A percentile compares a stretch with the other conserved stretches of the same genome.
Conservation (phyloP, 1,140 invertebrate genomes). For the Penaeus vannamei region DNA sequence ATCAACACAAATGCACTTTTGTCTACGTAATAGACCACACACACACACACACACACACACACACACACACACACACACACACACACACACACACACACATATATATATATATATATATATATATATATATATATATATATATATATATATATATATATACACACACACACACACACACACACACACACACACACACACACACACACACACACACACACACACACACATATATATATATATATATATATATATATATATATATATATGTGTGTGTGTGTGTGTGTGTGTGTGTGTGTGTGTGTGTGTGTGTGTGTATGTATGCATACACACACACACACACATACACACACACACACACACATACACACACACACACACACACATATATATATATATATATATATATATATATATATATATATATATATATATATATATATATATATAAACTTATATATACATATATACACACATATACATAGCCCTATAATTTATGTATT, state of each 20-base stretch:
- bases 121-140: slow-evolving; percentile 44
- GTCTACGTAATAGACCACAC: too few relatives aligned
- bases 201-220: too few relatives aligned
- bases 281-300: too few relatives aligned
- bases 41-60: too few relatives aligned
- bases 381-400: slow-evolving; percentile 39
- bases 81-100: slow-evolving; percentile 18
- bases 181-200: too few relatives aligned
- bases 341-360: too few relatives aligned
- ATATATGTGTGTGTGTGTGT: too few relatives aligned
- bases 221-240: slow-evolving; percentile 27
- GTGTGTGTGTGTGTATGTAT: too few relatives aligned
- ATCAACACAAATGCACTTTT: too few relatives aligned
- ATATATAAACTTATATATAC: not conserved
- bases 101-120: slow-evolving; percentile 37
- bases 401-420: slow-evolving; percentile 43
- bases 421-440: slow-evolving; percentile 40
- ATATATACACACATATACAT: too few relatives aligned
- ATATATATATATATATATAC: slow-evolving; percentile 38
- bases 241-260: slow-evolving; percentile 42
- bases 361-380: not conserved
- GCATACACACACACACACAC: too few relatives aligned
- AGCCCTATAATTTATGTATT: not conserved
- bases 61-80: too few relatives aligned
- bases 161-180: not conserved